phyloP scores from a whole-genome alignment of 2,888 invertebrate genomes.

The Agapostemon virescens region DNA sequence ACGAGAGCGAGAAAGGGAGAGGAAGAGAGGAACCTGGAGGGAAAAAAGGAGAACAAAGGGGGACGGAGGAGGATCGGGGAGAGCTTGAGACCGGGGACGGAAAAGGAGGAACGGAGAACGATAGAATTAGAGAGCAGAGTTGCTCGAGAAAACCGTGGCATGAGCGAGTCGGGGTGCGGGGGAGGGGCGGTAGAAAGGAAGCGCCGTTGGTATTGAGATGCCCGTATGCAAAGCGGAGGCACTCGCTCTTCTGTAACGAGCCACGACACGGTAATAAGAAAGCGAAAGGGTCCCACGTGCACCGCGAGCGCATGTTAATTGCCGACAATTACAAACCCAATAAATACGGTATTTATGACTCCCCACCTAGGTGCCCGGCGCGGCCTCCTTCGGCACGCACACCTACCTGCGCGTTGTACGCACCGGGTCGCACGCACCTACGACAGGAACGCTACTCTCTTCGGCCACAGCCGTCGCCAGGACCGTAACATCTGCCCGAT shows the following conservation, averaged over 20 bases:
- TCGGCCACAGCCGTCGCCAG: neutral
- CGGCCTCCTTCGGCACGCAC: conserved; percentile 39
- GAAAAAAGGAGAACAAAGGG: neutral
- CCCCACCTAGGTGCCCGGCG: conserved; percentile 42
- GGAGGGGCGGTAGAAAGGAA: conserved; percentile 38
- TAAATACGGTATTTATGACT: conserved; percentile 74
- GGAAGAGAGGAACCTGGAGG: neutral
- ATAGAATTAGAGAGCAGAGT: conserved; percentile 37
- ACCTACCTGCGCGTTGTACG: conserved; percentile 32
- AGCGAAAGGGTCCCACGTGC: conserved; percentile 64
- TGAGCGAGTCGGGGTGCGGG: neutral
- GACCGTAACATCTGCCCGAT: conserved; percentile 28
- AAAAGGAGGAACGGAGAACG: conserved; percentile 5
- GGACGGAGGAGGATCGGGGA: neutral
- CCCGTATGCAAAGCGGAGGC: conserved; percentile 72
- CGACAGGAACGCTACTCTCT: conserved; percentile 10
- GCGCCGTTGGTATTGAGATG: conserved; percentile 64
- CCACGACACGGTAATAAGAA: conserved; percentile 72
- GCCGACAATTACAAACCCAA: conserved; percentile 76
- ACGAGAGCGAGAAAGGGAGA: neutral
- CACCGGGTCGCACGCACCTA: conserved; percentile 40
- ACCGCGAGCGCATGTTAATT: conserved; percentile 73
- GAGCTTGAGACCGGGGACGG: neutral
- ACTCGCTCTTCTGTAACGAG: conserved; percentile 71
- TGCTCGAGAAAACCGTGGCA: conserved; percentile 16